A percentile compares a stretch with the other conserved stretches of the same genome.
Evolutionary conservation across 2,797 vertebrate species (phyloP).

Genomic region (Hoplostethus mediterraneus): DNA sequence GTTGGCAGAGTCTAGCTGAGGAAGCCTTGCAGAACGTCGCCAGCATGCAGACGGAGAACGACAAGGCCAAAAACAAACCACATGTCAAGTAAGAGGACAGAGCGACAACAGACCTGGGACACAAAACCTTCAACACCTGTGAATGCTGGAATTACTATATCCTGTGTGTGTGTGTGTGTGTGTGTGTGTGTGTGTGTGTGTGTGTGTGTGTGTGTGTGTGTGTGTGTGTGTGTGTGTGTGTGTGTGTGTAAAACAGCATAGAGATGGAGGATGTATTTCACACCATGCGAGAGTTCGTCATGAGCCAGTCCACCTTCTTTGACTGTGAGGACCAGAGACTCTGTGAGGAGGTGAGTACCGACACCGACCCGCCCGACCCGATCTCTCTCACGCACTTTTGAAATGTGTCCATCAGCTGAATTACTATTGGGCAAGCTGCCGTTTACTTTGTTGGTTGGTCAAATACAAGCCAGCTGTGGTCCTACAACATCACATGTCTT

Average conservation of each 20-base stretch:
- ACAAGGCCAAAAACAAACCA: slow-evolving; percentile 43
- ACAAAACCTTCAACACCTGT: neutral
- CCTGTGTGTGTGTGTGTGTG: slow-evolving; percentile 9
- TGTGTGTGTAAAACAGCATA: slow-evolving; percentile 63
- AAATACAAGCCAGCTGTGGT: too few species aligned
- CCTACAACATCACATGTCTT: too few species aligned
- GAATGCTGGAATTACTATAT: neutral
- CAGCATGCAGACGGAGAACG: slow-evolving; percentile 55
- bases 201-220: slow-evolving; percentile 16
- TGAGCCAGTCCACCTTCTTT: slow-evolving; percentile 68
- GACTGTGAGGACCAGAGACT: slow-evolving; percentile 77
- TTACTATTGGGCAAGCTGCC: too few species aligned
- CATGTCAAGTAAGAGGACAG: slow-evolving; percentile 62
- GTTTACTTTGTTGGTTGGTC: too few species aligned
- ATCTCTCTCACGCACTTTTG: too few species aligned
- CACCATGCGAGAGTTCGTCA: slow-evolving; percentile 69
- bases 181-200: slow-evolving; percentile 48
- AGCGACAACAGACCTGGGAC: neutral
- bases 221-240: slow-evolving; percentile 12
- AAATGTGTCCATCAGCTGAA: neutral
- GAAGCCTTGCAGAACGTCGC: slow-evolving; percentile 58
- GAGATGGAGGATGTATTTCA: slow-evolving; percentile 58
- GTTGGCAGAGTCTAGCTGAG: slow-evolving; percentile 76
- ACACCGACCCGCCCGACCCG: too few species aligned
- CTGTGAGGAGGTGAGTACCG: slow-evolving; percentile 73